Conservation (phyloP, 35 echinoderm and acorn worm species). For the Ophioderma brevispina region DNA sequence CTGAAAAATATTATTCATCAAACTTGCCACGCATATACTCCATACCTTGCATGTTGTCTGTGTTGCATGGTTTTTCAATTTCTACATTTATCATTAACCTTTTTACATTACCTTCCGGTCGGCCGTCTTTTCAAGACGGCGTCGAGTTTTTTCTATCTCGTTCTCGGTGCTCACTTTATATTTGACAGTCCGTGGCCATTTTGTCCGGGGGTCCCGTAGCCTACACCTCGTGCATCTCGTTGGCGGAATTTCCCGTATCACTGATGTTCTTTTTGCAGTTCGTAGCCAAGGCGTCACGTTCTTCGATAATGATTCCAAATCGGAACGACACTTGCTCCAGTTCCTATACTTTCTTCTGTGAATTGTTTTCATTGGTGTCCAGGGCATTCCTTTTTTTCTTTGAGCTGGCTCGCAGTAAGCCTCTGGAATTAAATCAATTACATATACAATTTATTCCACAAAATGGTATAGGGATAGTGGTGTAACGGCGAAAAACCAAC, state of each 20-base stretch:
- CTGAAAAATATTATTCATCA: too few species aligned
- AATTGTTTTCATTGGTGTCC: not conserved
- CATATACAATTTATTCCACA: too few species aligned
- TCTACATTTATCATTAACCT: not conserved
- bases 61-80: too few species aligned
- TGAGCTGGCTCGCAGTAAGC: not conserved
- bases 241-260: not conserved
- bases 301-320: not conserved
- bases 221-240: not conserved
- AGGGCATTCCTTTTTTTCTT: not conserved
- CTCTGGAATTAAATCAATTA: not conserved
- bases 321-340: not conserved
- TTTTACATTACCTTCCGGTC: not conserved
- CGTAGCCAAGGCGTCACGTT: not conserved
- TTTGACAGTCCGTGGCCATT: not conserved
- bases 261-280: not conserved
- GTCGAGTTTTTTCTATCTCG: too few species aligned
- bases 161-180: not conserved
- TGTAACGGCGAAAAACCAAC: too few species aligned
- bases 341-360: not conserved
- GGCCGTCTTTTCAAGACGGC: not conserved
- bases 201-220: not conserved
- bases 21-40: too few species aligned
- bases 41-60: too few species aligned
- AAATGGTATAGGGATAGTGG: too few species aligned